Evolutionary conservation across 1,140 invertebrate species (phyloP).

Genomic region (Ceratosolen fusciceps): DNA sequence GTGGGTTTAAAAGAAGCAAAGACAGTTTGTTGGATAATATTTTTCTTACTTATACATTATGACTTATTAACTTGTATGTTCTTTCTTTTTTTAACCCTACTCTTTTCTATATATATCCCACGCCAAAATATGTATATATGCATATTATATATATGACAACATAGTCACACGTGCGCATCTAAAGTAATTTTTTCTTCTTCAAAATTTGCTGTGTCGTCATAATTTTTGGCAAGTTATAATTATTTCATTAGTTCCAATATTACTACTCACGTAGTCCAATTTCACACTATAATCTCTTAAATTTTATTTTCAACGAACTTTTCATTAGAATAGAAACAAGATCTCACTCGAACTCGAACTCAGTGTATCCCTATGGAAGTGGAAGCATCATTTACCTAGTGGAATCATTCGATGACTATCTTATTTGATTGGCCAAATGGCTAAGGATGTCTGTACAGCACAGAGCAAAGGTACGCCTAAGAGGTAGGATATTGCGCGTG

Average conservation of each 20-base stretch:
- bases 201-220: conserved; percentile 1
- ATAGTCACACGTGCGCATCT: no score
- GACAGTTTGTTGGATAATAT: conserved; percentile 19
- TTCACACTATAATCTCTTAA: no score
- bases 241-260: no score
- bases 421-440: background rate
- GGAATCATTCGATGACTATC: conserved; percentile 35
- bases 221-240: no score
- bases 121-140: no score
- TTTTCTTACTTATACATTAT: background rate
- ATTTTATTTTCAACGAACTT: no score
- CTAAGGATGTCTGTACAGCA: background rate
- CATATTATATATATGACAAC: no score
- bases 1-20: background rate
- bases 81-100: background rate
- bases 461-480: conserved; percentile 10
- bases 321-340: no score
- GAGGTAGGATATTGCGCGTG: background rate
- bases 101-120: no score
- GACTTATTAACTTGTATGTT: background rate
- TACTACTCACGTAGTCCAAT: no score
- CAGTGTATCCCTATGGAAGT: background rate
- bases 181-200: background rate
- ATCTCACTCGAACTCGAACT: background rate
- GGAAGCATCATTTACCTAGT: conserved; percentile 1